Conservation (phyloP, 2,888 invertebrate genomes). For the Sicus ferrugineus region DNA sequence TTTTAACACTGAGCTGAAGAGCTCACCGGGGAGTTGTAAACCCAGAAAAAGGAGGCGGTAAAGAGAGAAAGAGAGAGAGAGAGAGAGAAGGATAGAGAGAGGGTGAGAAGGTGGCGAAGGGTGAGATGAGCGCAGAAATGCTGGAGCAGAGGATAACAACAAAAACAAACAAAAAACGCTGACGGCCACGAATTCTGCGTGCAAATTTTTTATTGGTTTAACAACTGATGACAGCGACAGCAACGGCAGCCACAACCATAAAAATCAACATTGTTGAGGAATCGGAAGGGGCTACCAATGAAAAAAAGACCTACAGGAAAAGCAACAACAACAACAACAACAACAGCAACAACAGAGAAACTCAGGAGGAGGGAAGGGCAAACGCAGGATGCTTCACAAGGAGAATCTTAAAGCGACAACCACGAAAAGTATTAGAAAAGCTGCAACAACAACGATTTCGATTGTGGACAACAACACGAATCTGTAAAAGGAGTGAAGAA, state of each 20-base stretch:
- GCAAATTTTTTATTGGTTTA: slow-evolving; percentile 58
- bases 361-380: neutral
- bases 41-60: too few relatives aligned
- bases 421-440: neutral
- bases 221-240: slow-evolving; percentile 43
- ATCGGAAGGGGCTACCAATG: slow-evolving; percentile 46
- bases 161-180: slow-evolving; percentile 39
- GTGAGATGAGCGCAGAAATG: too few relatives aligned
- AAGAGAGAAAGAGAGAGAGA: slow-evolving; percentile 33
- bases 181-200: slow-evolving; percentile 46
- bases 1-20: too few relatives aligned
- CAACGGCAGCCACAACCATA: slow-evolving; percentile 19
- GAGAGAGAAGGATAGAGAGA: slow-evolving; percentile 38
- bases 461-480: too few relatives aligned
- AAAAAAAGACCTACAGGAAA: slow-evolving; percentile 17
- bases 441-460: neutral
- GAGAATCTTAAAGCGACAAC: slow-evolving; percentile 10
- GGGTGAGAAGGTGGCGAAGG: slow-evolving; percentile 37
- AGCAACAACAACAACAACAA: slow-evolving; percentile 17
- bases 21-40: too few relatives aligned
- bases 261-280: slow-evolving; percentile 21
- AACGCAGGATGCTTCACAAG: too few relatives aligned
- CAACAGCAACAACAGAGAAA: slow-evolving; percentile 20
- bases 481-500: too few relatives aligned
- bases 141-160: slow-evolving; percentile 12